Percentiles rank a stretch among this genome's conserved stretches.
phyloP scores from a whole-genome alignment of 2,113 vertebrate species.

The Poeciliopsis retropinna region DNA sequence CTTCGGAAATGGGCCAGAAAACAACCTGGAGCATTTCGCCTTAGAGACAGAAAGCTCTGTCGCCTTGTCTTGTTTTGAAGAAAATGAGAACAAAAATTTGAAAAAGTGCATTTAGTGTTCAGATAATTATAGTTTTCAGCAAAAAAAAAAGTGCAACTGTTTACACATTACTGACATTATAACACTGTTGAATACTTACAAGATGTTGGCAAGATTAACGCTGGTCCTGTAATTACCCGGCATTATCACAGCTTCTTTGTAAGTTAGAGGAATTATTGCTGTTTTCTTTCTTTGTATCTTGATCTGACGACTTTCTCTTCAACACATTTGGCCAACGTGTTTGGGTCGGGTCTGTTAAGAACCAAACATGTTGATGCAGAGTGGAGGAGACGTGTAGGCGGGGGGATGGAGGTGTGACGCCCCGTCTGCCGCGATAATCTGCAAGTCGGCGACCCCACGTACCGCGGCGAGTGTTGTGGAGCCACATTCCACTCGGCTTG shows the following conservation, averaged over 20 bases:
- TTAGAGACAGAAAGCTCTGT: no score
- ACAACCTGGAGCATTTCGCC: no score
- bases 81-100: neutral
- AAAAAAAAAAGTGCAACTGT: no score
- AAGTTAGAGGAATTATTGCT: neutral
- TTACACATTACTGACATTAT: no score
- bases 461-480: slow-evolving; percentile 30
- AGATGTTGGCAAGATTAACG: neutral
- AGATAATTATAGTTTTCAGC: no score
- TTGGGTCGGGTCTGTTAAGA: slow-evolving; percentile 14
- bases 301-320: slow-evolving; percentile 9
- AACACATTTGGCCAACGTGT: slow-evolving; percentile 7
- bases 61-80: no score
- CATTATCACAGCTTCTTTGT: neutral
- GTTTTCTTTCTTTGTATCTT: slow-evolving; percentile 19
- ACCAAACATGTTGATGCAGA: slow-evolving; percentile 42
- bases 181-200: neutral
- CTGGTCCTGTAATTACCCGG: neutral
- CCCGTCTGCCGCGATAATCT: slow-evolving; percentile 64
- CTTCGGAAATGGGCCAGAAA: no score
- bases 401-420: slow-evolving; percentile 47
- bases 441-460: slow-evolving; percentile 52
- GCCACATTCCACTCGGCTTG: slow-evolving; percentile 51
- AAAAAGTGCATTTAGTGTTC: neutral
- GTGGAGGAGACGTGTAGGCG: slow-evolving; percentile 39